A percentile compares a stretch with the other conserved stretches of the same genome.
phyloP scores from a whole-genome alignment of 2,888 invertebrate genomes.

The Zhuqinia jingwanae region DNA sequence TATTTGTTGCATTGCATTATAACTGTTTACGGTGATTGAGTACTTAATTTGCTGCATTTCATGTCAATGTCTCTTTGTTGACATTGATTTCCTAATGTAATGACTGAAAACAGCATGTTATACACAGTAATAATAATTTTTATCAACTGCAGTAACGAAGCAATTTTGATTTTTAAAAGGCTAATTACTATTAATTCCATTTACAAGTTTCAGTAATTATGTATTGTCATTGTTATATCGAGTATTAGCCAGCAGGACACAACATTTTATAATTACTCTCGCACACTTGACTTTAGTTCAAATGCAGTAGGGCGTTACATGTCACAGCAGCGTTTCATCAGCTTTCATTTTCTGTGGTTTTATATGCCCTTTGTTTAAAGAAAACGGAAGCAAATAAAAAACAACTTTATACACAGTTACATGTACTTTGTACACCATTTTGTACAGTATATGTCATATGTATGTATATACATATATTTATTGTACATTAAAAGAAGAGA shows the following conservation, averaged over 20 bases:
- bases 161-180: background rate
- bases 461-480: no score
- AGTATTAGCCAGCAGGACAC: no score
- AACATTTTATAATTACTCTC: no score
- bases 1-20: background rate
- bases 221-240: no score
- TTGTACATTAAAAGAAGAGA: background rate
- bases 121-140: background rate
- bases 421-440: background rate
- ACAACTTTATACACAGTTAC: background rate
- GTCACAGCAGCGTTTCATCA: background rate
- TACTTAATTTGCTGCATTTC: background rate
- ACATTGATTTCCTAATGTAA: slow-evolving; percentile 40
- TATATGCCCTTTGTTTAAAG: slow-evolving; percentile 2
- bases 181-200: slow-evolving; percentile 21
- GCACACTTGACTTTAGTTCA: background rate
- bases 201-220: background rate
- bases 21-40: background rate
- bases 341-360: slow-evolving; percentile 21
- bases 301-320: background rate
- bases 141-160: background rate
- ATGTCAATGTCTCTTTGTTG: slow-evolving; percentile 52
- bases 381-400: slow-evolving; percentile 18
- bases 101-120: slow-evolving; percentile 15
- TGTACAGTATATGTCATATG: no score